phyloP scores from a whole-genome alignment of 1,140 invertebrate species.

The Trypoxylus dichotomus region DNA sequence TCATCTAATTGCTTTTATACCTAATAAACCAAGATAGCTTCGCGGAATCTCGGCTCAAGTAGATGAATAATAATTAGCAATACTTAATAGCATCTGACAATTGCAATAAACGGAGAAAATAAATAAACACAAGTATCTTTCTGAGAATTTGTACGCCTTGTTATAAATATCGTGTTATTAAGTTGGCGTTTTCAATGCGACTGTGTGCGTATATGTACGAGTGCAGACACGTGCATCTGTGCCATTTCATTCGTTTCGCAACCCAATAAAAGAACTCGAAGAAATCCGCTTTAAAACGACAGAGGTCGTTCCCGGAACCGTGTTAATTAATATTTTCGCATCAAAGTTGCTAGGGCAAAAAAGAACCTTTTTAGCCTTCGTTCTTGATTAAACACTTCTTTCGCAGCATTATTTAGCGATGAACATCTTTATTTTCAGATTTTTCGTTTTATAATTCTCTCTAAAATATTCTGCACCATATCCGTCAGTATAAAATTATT shows the following conservation, averaged over 20 bases:
- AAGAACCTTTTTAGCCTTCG: no score
- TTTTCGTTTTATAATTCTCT: no score
- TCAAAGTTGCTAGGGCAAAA: no score
- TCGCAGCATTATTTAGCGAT: no score
- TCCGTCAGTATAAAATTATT: no score
- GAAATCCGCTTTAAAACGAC: not conserved
- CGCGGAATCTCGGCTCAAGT: not conserved
- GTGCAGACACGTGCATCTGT: not conserved
- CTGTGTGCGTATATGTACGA: not conserved
- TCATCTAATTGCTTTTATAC: not conserved
- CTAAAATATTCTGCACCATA: no score
- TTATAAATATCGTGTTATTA: constrained; percentile 8
- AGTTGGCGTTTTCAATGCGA: not conserved
- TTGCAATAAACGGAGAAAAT: not conserved
- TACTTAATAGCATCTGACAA: not conserved
- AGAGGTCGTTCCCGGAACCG: not conserved
- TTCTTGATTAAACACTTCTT: no score
- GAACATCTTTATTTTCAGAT: no score
- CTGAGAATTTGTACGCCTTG: not conserved
- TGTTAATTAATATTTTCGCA: not conserved
- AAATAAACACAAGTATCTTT: not conserved
- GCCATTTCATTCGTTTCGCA: not conserved
- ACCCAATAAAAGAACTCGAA: not conserved
- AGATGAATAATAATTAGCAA: not conserved
- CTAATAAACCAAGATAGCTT: not conserved